A percentile compares a stretch with the other conserved stretches of the same genome.
These are phyloP conservation scores for Chymomyza costata DNA, from an alignment of 1,140 invertebrate species.

Conservation along the genomic window DNA sequence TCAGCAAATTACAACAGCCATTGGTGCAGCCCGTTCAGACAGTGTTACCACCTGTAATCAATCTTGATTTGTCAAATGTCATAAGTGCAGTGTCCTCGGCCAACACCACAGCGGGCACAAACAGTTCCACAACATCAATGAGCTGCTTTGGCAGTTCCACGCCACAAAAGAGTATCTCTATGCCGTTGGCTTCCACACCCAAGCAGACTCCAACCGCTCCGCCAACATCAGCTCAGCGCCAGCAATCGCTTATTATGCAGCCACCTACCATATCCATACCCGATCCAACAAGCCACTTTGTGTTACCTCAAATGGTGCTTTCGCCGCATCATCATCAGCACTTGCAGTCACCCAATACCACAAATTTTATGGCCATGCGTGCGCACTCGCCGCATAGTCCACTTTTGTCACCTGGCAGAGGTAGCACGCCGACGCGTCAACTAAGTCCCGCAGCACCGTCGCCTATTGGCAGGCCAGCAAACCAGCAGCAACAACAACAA, in stretches of 20 bases:
- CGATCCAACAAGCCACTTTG: conserved; percentile 75
- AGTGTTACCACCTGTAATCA: conserved; percentile 55
- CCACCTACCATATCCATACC: conserved; percentile 79
- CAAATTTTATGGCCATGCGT: conserved; percentile 55
- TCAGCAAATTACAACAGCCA: conserved; percentile 59
- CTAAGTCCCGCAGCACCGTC: conserved; percentile 42
- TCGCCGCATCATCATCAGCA: conserved; percentile 55
- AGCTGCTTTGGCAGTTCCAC: conserved; percentile 56
- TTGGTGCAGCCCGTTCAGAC: conserved; percentile 65
- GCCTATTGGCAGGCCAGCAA: conserved; percentile 17
- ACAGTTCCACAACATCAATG: conserved; percentile 25
- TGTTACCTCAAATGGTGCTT: conserved; percentile 77
- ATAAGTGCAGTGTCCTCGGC: conserved; percentile 71
- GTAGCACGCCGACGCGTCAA: conserved; percentile 47
- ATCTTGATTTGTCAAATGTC: conserved; percentile 55
- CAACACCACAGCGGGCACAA: conserved; percentile 24
- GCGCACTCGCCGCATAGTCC: conserved; percentile 64
- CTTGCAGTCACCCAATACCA: conserved; percentile 15
- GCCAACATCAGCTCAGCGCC: conserved; percentile 29
- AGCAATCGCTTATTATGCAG: conserved; percentile 74
- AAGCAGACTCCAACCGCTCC: conserved; percentile 30
- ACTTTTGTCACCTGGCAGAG: conserved; percentile 47
- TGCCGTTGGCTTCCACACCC: conserved; percentile 53
- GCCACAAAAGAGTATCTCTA: conserved; percentile 16
- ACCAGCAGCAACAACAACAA: conserved; percentile 33